phyloP scores from a whole-genome alignment of 2,888 invertebrate genomes.

The Rhorus exstirpatorius region DNA sequence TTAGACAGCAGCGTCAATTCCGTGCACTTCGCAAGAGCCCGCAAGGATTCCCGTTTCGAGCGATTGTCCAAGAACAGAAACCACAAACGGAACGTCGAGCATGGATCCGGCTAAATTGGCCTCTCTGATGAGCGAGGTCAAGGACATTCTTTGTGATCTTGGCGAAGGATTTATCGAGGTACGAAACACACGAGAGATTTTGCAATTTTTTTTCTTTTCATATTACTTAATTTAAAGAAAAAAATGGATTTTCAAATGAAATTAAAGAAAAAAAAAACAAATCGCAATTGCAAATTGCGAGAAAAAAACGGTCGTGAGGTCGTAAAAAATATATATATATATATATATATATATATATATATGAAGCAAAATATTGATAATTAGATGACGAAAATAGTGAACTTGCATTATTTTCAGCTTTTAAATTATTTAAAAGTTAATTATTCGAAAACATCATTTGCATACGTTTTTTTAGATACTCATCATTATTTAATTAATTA shows the following conservation, averaged over 20 bases:
- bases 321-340: too few relatives aligned
- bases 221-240: not conserved
- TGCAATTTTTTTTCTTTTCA: not conserved
- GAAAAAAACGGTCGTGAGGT: too few relatives aligned
- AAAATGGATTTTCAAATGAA: not conserved
- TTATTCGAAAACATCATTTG: too few relatives aligned
- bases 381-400: not conserved
- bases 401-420: too few relatives aligned
- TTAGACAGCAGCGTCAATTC: slow-evolving; percentile 72
- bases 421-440: too few relatives aligned
- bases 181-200: slow-evolving; percentile 58
- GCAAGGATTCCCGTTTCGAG: slow-evolving; percentile 17
- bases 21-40: slow-evolving; percentile 69
- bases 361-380: too few relatives aligned
- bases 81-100: slow-evolving; percentile 25
- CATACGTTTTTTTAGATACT: too few relatives aligned
- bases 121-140: slow-evolving; percentile 89
- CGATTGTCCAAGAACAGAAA: slow-evolving; percentile 10
- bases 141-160: slow-evolving; percentile 93
- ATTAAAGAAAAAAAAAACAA: too few relatives aligned
- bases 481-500: too few relatives aligned
- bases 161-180: slow-evolving; percentile 91
- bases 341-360: too few relatives aligned
- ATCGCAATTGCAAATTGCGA: not conserved
- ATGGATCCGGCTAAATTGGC: slow-evolving; percentile 81